phyloP scores from a whole-genome alignment of 2,797 vertebrate genomes.

The Rhadinocentrus ornatus region DNA sequence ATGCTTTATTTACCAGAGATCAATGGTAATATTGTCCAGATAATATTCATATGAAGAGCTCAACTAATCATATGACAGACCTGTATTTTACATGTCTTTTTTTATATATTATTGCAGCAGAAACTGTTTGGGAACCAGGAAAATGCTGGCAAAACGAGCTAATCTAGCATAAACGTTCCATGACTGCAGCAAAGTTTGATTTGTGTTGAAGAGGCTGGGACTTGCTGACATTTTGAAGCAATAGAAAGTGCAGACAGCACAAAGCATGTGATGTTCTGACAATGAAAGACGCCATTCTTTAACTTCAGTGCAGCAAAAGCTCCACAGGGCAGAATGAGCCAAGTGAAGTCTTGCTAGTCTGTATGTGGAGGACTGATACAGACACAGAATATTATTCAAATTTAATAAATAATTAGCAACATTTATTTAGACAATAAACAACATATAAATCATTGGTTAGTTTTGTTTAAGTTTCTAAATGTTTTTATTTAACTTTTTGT shows the following conservation, averaged over 20 bases:
- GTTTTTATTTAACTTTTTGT: not conserved
- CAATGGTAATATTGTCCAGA: no score
- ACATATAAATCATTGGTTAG: no score
- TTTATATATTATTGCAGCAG: conserved; percentile 13
- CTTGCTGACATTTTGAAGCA: conserved; percentile 18
- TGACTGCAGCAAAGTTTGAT: not conserved
- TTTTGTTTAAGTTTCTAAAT: not conserved
- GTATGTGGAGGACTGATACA: not conserved
- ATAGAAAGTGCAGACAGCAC: conserved; percentile 12
- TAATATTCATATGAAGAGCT: not conserved
- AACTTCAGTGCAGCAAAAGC: conserved; percentile 3
- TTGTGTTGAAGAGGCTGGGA: not conserved
- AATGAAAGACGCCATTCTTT: conserved; percentile 20
- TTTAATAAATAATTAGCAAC: not conserved
- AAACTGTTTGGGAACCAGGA: not conserved
- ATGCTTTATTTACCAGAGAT: not conserved
- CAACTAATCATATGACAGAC: not conserved
- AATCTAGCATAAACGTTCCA: not conserved
- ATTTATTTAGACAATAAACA: not conserved
- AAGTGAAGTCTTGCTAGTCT: not conserved
- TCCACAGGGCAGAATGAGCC: not conserved
- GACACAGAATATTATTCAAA: not conserved
- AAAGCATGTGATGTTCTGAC: conserved; percentile 19
- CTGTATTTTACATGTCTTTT: not conserved
- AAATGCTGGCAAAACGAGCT: not conserved